These are phyloP conservation scores for pig (Sus scrofa) DNA, from an alignment of 2,113 vertebrate species.

Conservation along the genomic window DNA sequence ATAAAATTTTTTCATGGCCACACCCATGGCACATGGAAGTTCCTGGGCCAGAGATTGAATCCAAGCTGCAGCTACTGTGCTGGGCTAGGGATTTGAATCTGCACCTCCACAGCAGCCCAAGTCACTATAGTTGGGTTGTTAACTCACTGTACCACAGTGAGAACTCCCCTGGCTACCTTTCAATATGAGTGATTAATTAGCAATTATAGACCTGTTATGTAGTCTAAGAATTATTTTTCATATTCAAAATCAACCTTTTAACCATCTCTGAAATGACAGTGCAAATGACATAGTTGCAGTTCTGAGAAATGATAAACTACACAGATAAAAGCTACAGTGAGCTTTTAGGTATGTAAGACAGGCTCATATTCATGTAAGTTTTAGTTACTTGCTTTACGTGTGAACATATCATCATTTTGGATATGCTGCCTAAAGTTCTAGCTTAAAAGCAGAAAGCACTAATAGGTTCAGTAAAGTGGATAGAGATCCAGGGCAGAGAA, in stretches of 20 bases:
- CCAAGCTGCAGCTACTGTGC: too few species aligned
- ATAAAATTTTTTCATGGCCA: too few species aligned
- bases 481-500: neutral
- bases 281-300: neutral
- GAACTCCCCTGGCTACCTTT: slow-evolving; percentile 51
- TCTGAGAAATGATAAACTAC: neutral
- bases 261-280: slow-evolving; percentile 33
- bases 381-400: neutral
- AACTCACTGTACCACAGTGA: too few species aligned
- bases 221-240: slow-evolving; percentile 59
- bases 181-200: slow-evolving; percentile 53
- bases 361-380: neutral
- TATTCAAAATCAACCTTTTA: slow-evolving; percentile 69
- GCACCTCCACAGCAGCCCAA: too few species aligned
- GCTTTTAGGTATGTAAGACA: neutral
- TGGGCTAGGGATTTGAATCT: too few species aligned
- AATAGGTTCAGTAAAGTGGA: neutral
- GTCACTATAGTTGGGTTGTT: too few species aligned
- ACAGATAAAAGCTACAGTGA: neutral
- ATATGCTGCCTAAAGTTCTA: neutral
- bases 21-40: too few species aligned
- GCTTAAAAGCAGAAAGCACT: slow-evolving; percentile 6
- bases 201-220: slow-evolving; percentile 56
- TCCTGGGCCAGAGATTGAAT: too few species aligned
- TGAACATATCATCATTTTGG: neutral